Base-by-base conservation (phyloP, 2,888 invertebrate species). In the Pherbina coryleti region DNA sequence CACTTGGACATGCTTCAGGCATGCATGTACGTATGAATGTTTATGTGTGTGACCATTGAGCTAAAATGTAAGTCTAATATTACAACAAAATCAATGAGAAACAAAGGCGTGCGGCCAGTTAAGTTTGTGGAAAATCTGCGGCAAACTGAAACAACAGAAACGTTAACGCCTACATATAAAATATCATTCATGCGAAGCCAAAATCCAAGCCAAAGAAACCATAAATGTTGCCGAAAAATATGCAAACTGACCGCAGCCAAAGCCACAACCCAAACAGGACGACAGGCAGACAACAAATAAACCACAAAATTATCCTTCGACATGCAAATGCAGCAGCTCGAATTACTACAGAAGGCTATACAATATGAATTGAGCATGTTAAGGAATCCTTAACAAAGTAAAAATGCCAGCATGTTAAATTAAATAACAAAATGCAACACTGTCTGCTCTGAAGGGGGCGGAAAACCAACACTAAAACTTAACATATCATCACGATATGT, bases 331-430 rank as follows among this genome's bases (percentile, higher is more conserved):
- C 34, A 57, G 31, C 17, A 44, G 49, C 44, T 22, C 44, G 7
- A 37, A 44, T 37, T 22, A 37, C 44, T 8, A 34, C 28, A 57
- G 51, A 19, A 44, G 14, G 49, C 1, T 28, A 37, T n/a, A 17
- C 0, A 49, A 51, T 17, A 44, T 19, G 11, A 69, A 49, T 57
- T 72, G 37, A 44, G 44, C 44, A 44, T 44, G 44, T 44, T 44
- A 72, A 22, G 37, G 72, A 72, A 72, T 72, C 72, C 72, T 60
- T 60, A 72, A 17, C 17, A 44, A 14, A 72, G 44, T n/a, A n/a
- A n/a, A n/a, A 57, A 44, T 5, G 37, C 57, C 7, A 17, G 60
- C 72, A 72, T 19, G 34, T 34, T n/a, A 60, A 72, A 60, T 57
- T 44, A 57, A 72, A 44, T 11, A 25, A 53, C 22, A 22, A 44